Evolutionary conservation across 2,797 vertebrate species (phyloP), one percentile per base, ranked within the genome.

Genomic region (Gadopsis bispinosus): DNA sequence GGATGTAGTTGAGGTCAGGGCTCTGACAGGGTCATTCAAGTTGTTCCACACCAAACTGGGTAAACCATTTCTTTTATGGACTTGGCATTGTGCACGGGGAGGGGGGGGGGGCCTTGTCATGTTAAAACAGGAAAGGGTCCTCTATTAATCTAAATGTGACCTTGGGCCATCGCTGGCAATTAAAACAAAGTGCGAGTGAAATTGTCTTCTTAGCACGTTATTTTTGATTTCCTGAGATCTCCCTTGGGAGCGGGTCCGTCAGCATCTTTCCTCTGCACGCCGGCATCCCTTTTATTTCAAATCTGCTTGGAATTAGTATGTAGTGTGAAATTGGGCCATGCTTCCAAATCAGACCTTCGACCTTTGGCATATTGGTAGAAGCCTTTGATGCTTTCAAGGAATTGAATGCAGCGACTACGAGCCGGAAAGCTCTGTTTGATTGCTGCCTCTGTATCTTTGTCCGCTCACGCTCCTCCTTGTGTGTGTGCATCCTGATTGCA

Each of bases 341-440:
- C 48, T 78, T 41, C 55, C 22, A 61, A 16, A 47, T 60, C 55
- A 54, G 53, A 61, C 59, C 76, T 51, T 54, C 48, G 26, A 78
- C 62, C 31, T 66, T 43, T 50, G 20, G 50, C 53, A 26, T 13
- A 43, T 50, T 33, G 22, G 29, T 60, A 45, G 35, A 31, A 45
- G 47, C 33, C 33, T 80, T 80, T 77, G 22, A 74, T 62, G 60
- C 51, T 26, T 43, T 61, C 31, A n/a, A 47, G 64, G 47, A 76
- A 68, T 6, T 54, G 9, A 51, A 29, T 26, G 31, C 22, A 5
- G 73, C 39, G 33, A 59, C 48, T 39, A 3, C n/a, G 39, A 58
- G 10, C 2, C 22, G 14, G 6, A 35, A n/a, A 26, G 10, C 20
- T 65, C 10, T 29, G 6, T 17, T 43, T 55, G 10, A 66, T 47